A percentile compares a stretch with the other conserved stretches of the same genome.
phyloP scores from a whole-genome alignment of 2,888 invertebrate genomes.

The Fragum fragum region DNA sequence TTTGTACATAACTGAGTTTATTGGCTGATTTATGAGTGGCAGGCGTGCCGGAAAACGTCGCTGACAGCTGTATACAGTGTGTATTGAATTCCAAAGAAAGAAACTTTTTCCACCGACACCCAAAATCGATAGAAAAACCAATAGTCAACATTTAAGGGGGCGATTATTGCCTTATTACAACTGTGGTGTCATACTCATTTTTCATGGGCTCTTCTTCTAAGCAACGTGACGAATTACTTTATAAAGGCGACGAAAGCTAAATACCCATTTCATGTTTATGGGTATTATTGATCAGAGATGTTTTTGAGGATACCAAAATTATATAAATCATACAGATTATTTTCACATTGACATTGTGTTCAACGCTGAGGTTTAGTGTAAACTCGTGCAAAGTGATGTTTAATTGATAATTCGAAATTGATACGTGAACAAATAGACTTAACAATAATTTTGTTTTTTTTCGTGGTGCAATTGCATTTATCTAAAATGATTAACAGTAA shows the following conservation, averaged over 20 bases:
- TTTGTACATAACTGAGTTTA: constrained; percentile 25
- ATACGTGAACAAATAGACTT: neutral
- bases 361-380: neutral
- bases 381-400: neutral
- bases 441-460: neutral
- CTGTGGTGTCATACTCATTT: constrained; percentile 3
- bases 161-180: constrained; percentile 40
- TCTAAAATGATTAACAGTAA: constrained; percentile 43
- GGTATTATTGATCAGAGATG: neutral
- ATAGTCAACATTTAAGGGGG: constrained; percentile 39
- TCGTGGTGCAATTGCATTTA: too few relatives aligned
- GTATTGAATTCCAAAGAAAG: constrained; percentile 46
- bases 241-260: constrained; percentile 8
- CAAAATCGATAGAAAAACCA: constrained; percentile 53
- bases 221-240: constrained; percentile 21
- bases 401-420: neutral
- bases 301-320: neutral
- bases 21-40: constrained; percentile 19
- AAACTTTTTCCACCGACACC: constrained; percentile 42
- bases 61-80: constrained; percentile 56
- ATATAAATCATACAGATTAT: neutral
- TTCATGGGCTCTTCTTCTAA: neutral
- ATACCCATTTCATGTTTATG: constrained; percentile 9
- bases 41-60: constrained; percentile 37
- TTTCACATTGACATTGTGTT: neutral